Evolutionary conservation across 2,797 vertebrate genomes (phyloP), one percentile per base, ranked within the genome.

Genomic region (Mormyrus proboscirostris): DNA sequence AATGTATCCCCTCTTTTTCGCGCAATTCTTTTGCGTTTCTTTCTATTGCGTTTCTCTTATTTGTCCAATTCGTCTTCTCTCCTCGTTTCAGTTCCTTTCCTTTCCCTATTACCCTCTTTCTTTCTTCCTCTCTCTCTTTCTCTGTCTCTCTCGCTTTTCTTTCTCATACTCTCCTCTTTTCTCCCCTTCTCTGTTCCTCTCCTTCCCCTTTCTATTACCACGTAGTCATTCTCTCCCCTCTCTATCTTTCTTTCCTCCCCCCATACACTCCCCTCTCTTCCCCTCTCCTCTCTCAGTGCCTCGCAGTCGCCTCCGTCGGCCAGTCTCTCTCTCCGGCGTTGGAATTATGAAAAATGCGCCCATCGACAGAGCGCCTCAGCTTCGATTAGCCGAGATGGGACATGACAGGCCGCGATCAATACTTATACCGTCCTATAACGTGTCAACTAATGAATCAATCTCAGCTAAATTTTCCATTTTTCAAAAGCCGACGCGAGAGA

Each of bases 391-490:
- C 96, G 97, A 98, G 97, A 98, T 98, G 97, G 97, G 97, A 98
- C 97, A 98, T 98, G 98, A 98, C 98, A 98, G 97, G 96, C 96
- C 97, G 97, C 97, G 97, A 98, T 98, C 98, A 98, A 98, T 98
- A 98, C 96, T 97, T 97, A 97, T 97, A 97, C 97, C 98, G 97
- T 97, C 97, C 98, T 98, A 98, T 97, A 98, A 98, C 98, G 97
- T 98, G 97, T 98, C 98, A 98, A 98, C 97, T 98, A 98, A 98
- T 98, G 98, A 98, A 98, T 98, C 98, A 98, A 98, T 98, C 98
- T 98, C 97, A 97, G 97, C 97, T 98, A 98, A 98, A 98, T 98
- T 98, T 98, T 98, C 98, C 98, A 98, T 98, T 98, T 98, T 98
- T 98, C 98, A 98, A 98, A 98, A 97, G 97, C 98, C 97, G 97